phyloP scores from a whole-genome alignment of 2,888 invertebrate species.

The Trichopria drosophilae region DNA sequence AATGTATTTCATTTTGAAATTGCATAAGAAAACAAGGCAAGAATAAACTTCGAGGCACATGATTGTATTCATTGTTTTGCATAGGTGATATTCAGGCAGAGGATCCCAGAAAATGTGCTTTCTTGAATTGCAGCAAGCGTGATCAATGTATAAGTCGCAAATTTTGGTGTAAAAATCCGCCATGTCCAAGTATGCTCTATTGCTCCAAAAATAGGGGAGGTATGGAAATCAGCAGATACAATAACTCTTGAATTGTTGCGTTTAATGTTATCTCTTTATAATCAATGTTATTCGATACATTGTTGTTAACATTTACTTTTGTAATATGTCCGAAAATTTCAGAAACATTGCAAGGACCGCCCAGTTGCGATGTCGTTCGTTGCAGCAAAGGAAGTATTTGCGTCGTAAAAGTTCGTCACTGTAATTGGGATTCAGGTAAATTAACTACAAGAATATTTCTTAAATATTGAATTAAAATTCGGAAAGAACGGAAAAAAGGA shows the following conservation, averaged over 20 bases:
- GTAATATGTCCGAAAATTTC: too few species aligned
- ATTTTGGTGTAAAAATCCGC: slow-evolving; percentile 44
- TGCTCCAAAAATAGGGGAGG: slow-evolving; percentile 43
- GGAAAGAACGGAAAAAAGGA: too few species aligned
- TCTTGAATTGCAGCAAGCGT: slow-evolving; percentile 36
- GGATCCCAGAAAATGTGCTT: slow-evolving; percentile 36
- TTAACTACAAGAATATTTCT: neutral
- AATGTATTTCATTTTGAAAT: too few species aligned
- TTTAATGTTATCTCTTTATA: too few species aligned
- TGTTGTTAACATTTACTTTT: too few species aligned
- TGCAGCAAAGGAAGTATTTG: slow-evolving; percentile 44
- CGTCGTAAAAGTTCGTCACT: slow-evolving; percentile 38
- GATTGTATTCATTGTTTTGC: too few species aligned
- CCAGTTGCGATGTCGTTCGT: slow-evolving; percentile 41
- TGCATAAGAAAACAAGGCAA: too few species aligned
- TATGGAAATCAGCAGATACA: too few species aligned
- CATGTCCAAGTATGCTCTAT: slow-evolving; percentile 46
- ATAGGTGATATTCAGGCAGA: slow-evolving; percentile 16
- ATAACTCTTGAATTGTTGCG: too few species aligned
- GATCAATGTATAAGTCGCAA: slow-evolving; percentile 42
- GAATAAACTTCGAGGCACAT: too few species aligned
- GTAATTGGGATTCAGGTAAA: slow-evolving; percentile 44
- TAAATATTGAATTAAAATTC: slow-evolving; percentile 3
- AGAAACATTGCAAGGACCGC: slow-evolving; percentile 46
- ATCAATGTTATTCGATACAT: too few species aligned